Base-by-base conservation (phyloP, 2,797 vertebrate genomes). In the Gephyroberyx darwinii region DNA sequence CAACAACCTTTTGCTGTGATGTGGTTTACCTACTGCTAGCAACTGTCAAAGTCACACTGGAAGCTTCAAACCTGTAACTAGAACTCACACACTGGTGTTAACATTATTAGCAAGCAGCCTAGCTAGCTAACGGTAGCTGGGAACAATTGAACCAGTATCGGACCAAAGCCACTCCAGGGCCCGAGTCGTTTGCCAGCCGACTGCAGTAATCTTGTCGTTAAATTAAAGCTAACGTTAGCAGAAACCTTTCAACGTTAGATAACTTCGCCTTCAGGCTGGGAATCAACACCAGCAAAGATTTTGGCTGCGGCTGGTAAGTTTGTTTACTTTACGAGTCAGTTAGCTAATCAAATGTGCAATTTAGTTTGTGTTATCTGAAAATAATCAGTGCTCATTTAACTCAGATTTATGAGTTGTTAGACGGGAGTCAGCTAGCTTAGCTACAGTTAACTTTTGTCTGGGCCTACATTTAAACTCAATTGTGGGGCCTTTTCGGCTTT, bases 261-360 rank as follows among this genome's bases (percentile, higher is more conserved):
- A 9, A 48, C 22, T 41, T 1, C 6, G 39, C 58, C 50, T 75
- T 19, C 48, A 26, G 52, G 19, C 3, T 45, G 17, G 59, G 14
- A 10, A 60, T 2, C 37, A 7, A 8, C 66, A 20, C 1, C 41
- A 20, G 65, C n/a, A 37, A 22, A 20, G 12, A 9, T 39, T 31
- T 7, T 19, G 64, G 30, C 68, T 73, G 52, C 22, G 52, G 57
- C 10, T 10, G 88, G 88, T 90, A 60, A 85, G 88, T 89, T 85
- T 88, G 82, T 84, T 87, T 74, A 78, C 83, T 66, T 65, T 31
- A 1, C 47, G 51, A 14, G 41, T 51, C 56, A 0, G 22, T 39
- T 43, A 35, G 62, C 55, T 41, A 56, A 55, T 13, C 13, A 8
- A 6, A 39, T 57, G 55, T 39, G 37, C 9, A 20, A 1, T 43